These are phyloP conservation scores for Zaprionus obscuricornis DNA, from an alignment of 2,888 invertebrate species.

Conservation along the genomic window DNA sequence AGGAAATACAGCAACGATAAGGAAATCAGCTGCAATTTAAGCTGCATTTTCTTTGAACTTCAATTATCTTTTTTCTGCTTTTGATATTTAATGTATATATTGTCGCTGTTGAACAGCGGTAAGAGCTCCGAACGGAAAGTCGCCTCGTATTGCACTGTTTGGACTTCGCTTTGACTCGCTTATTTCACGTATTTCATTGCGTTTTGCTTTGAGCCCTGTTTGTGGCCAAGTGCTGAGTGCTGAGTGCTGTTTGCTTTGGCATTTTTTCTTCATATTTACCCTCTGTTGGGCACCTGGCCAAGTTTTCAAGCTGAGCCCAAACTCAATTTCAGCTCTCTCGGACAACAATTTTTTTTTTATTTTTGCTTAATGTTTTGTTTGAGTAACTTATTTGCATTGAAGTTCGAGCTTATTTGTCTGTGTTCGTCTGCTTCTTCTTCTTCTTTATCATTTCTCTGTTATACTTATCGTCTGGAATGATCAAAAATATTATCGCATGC, in stretches of 20 bases:
- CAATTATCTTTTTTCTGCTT: not conserved
- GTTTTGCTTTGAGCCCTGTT: slow-evolving; percentile 50
- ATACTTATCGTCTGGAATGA: too few species aligned
- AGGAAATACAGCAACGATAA: slow-evolving; percentile 16
- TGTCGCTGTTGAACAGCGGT: slow-evolving; percentile 1
- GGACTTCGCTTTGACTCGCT: slow-evolving; percentile 35
- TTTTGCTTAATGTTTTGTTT: slow-evolving; percentile 45
- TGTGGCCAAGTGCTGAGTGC: slow-evolving; percentile 30
- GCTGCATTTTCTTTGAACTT: slow-evolving; percentile 46
- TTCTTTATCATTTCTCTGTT: too few species aligned
- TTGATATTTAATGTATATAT: not conserved
- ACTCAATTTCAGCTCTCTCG: slow-evolving; percentile 10
- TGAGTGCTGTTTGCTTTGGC: slow-evolving; percentile 61
- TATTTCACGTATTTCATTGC: slow-evolving; percentile 58
- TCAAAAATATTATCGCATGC: too few species aligned
- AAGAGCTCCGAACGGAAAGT: slow-evolving; percentile 48
- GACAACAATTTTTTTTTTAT: slow-evolving; percentile 41
- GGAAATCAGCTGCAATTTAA: not conserved
- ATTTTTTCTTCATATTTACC: slow-evolving; percentile 41
- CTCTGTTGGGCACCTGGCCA: slow-evolving; percentile 62
- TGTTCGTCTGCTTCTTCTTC: too few species aligned
- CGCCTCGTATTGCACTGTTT: slow-evolving; percentile 65
- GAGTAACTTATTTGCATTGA: slow-evolving; percentile 68
- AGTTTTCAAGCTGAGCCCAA: slow-evolving; percentile 14
- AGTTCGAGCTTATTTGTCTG: slow-evolving; percentile 40